Percentiles rank a stretch among this genome's conserved stretches.
Evolutionary conservation across 2,797 vertebrate species (phyloP).

Genomic region (Enteromius argenteus): DNA sequence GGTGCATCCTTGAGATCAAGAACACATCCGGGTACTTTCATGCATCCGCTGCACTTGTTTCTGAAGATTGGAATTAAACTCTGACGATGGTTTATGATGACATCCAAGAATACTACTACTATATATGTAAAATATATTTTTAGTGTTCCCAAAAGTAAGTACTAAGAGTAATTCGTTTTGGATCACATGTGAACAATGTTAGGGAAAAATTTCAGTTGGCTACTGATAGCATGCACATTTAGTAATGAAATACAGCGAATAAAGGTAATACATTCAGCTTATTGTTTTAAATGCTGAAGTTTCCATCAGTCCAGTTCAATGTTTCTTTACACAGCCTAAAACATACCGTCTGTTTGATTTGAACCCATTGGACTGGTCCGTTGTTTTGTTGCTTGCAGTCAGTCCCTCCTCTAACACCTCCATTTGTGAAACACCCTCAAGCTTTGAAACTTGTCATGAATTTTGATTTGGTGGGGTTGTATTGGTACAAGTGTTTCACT

Average conservation of each 20-base stretch:
- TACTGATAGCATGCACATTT: background rate
- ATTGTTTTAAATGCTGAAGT: background rate
- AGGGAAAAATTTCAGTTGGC: background rate
- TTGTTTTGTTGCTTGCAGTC: slow-evolving; percentile 25
- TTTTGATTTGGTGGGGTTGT: slow-evolving; percentile 42
- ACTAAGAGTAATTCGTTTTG: background rate
- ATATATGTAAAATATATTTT: background rate
- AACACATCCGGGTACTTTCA: background rate
- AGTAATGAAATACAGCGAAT: background rate
- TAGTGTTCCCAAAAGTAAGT: background rate
- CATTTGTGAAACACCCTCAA: slow-evolving; percentile 29
- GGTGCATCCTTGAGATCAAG: background rate
- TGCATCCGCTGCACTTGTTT: background rate
- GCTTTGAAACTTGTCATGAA: slow-evolving; percentile 12
- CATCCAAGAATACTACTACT: background rate
- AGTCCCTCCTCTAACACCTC: slow-evolving; percentile 17
- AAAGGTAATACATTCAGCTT: background rate
- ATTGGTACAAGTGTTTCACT: slow-evolving; percentile 45
- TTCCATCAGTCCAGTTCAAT: background rate
- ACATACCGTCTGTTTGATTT: background rate
- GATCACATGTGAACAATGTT: background rate
- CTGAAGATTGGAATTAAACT: background rate
- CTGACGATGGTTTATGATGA: background rate
- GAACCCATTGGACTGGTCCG: slow-evolving; percentile 2
- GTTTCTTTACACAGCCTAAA: background rate